Evolutionary conservation across 2,888 invertebrate genomes (phyloP), one percentile per base, ranked within the genome.

Genomic region (Caenorhabditis sp.): DNA sequence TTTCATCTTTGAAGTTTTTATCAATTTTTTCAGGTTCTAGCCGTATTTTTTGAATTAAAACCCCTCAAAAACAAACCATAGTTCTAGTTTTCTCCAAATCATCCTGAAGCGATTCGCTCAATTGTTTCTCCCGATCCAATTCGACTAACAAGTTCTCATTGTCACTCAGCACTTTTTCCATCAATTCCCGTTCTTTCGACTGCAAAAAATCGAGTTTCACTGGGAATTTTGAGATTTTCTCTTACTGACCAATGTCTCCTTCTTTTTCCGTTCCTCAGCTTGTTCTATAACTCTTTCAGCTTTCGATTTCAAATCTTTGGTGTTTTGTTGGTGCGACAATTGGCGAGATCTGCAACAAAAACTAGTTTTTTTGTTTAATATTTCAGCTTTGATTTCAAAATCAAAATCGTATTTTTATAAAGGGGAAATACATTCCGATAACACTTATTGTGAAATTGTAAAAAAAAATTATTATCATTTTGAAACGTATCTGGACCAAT

Each of bases 11-110:
- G n/a, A n/a, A n/a, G n/a, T n/a, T n/a, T n/a, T n/a, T n/a, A n/a
- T n/a, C n/a, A n/a, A n/a, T n/a, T n/a, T n/a, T n/a, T n/a, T n/a
- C n/a, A n/a, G n/a, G n/a, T n/a, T n/a, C n/a, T n/a, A n/a, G n/a
- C n/a, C n/a, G n/a, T n/a, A n/a, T n/a, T n/a, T n/a, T n/a, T n/a
- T n/a, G n/a, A n/a, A n/a, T n/a, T n/a, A n/a, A n/a, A n/a, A n/a
- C n/a, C n/a, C n/a, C n/a, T 20, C n/a, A 50, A 20, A n/a, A n/a
- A 20, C 25, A 8, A 10, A 59, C 63, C 36, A 73, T 27, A n/a
- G 65, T 23, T 14, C 73, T 53, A 25, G 26, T 63, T 56, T 62
- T 73, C 26, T 73, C 73, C 20, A 73, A 58, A 49, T 73, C 73
- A 8, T 57, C 56, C 17, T 73, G 73, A 17, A 73, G 23, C 4